Base-by-base conservation (phyloP, 2,888 invertebrate genomes). In the Cinara cedri region DNA sequence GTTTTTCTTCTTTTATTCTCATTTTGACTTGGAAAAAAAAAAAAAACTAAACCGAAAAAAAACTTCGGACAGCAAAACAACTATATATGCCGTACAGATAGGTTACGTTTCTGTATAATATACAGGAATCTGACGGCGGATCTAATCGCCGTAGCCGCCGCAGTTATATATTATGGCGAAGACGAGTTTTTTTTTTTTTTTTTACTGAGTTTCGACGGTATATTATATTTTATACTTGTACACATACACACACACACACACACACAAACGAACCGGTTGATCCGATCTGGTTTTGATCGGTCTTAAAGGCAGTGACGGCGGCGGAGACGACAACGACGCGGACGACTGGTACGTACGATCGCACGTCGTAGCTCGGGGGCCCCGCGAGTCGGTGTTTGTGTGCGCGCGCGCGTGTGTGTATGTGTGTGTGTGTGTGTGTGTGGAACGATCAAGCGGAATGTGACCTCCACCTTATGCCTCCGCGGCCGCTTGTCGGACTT, bases 251-350 rank as follows among this genome's bases (percentile, higher is more conserved):
- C 4, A 19, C 4, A 21, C 13, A 19, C 54, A n/a, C 51, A 51
- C n/a, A n/a, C 54, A 54, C 3, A 13, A 6, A 34, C 42, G 75
- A 78, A 78, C 76, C 76, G 68, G 76, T 78, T 60, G 76, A 78
- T 78, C 51, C 74, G 76, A 78, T 78, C 76, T 78, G 76, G 76
- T 78, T 78, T 78, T 46, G 80, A 72, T 78, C 68, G 62, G 78
- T 63, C 51, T 19, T 72, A 62, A 62, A 72, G 62, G 26, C 78
- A 60, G 63, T 51, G 54, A 57, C 46, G 60, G 13, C 60, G n/a
- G 13, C 57, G 71, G n/a, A 21, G 11, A 4, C 24, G 21, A 8
- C 68, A 26, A 13, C 57, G 26, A 19, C 24, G 19, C 19, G 21
- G 10, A 24, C 57, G 24, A 8, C 72, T 11, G 11, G 46, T n/a